A percentile compares a stretch with the other conserved stretches of the same genome.
These are phyloP conservation scores for Sapajus apella DNA, from an alignment of 2,113 vertebrate genomes.

Conservation along the genomic window DNA sequence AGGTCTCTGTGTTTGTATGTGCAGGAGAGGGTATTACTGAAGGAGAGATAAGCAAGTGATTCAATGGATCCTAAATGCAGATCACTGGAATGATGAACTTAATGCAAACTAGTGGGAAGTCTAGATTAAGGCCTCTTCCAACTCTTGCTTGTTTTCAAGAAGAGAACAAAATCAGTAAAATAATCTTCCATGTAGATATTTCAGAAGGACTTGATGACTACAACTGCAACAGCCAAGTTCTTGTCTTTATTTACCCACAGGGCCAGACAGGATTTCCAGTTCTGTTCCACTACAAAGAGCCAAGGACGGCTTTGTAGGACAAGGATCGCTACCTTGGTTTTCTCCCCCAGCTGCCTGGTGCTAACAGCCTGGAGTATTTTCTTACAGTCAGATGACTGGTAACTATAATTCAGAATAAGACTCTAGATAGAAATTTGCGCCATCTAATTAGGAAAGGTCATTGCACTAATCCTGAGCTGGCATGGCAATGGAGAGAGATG, in stretches of 20 bases:
- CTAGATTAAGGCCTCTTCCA: not conserved
- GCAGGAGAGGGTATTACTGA: not conserved
- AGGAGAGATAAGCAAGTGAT: not conserved
- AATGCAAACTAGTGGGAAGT: not conserved
- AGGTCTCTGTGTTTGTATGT: not conserved
- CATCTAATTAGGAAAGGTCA: conserved; percentile 67
- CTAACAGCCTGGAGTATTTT: conserved; percentile 44
- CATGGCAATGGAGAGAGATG: not conserved
- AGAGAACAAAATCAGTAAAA: not conserved
- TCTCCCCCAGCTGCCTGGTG: conserved; percentile 70
- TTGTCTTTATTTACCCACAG: conserved; percentile 38
- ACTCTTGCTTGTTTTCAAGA: not conserved
- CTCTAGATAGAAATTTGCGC: conserved; percentile 72
- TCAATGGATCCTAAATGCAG: not conserved
- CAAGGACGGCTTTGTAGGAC: conserved; percentile 20
- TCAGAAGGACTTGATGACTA: not conserved
- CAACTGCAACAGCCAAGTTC: not conserved
- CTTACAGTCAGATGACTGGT: conserved; percentile 70
- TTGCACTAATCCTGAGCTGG: conserved; percentile 43
- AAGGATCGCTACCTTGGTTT: conserved; percentile 62
- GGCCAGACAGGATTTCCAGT: not conserved
- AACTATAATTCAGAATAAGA: conserved; percentile 48
- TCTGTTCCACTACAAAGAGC: conserved; percentile 11
- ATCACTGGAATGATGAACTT: not conserved
- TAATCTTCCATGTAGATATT: not conserved